Evolutionary conservation across 2,113 vertebrate genomes (phyloP).

Genomic region (Bufo bufo): DNA sequence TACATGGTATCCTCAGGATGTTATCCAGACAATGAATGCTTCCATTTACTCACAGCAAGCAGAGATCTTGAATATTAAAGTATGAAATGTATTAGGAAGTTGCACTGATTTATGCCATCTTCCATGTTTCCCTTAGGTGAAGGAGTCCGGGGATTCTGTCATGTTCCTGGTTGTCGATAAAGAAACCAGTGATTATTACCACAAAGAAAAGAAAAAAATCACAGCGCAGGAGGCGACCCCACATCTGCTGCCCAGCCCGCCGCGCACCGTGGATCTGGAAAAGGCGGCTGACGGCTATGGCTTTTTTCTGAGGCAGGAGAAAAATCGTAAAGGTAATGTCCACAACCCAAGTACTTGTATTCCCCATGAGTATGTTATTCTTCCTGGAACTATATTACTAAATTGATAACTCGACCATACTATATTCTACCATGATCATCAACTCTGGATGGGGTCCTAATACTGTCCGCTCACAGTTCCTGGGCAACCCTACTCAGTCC

Average conservation of each 20-base stretch:
- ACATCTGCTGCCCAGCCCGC: conserved; percentile 78
- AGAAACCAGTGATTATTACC: conserved; percentile 76
- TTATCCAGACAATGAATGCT: no score
- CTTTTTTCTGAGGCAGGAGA: conserved; percentile 78
- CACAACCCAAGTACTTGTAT: not conserved
- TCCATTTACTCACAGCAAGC: no score
- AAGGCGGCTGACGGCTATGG: conserved; percentile 83
- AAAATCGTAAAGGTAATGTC: conserved; percentile 69
- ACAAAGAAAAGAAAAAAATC: conserved; percentile 69
- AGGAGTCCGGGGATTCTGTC: conserved; percentile 71
- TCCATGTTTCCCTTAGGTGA: conserved; percentile 72
- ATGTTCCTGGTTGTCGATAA: conserved; percentile 84
- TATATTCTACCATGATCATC: no score
- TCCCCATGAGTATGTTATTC: no score
- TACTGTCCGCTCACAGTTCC: no score
- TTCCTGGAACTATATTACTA: no score
- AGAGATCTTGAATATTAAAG: no score
- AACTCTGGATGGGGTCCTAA: no score
- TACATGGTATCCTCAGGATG: no score
- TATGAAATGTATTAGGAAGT: no score
- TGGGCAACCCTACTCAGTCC: no score
- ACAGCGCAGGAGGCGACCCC: conserved; percentile 73
- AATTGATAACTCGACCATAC: no score
- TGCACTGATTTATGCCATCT: not conserved
- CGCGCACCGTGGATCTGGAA: conserved; percentile 75